These are phyloP conservation scores for Sesamia nonagrioides DNA, from an alignment of 1,140 invertebrate genomes.

Conservation along the genomic window DNA sequence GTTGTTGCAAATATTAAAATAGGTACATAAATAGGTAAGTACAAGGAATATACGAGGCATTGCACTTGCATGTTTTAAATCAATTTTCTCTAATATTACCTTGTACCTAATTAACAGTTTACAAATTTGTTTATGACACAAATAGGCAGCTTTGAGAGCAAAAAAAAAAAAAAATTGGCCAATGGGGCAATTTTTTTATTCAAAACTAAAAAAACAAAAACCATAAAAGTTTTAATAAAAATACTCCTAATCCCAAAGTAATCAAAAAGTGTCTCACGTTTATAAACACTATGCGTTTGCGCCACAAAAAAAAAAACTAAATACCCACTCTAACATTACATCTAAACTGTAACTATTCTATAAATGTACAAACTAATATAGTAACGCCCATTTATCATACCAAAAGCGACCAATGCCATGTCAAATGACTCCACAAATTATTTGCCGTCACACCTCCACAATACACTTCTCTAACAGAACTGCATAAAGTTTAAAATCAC, in stretches of 20 bases:
- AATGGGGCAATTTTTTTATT: not conserved
- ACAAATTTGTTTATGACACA: no score
- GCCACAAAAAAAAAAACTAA: slow-evolving; percentile 31
- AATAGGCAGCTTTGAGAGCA: not conserved
- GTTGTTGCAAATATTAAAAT: not conserved
- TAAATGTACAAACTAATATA: slow-evolving; percentile 74
- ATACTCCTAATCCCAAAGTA: not conserved
- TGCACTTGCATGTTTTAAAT: no score
- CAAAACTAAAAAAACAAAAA: not conserved
- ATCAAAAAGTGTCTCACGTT: not conserved
- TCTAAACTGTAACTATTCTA: slow-evolving; percentile 71
- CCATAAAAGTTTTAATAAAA: not conserved
- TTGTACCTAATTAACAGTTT: no score
- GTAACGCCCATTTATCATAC: slow-evolving; percentile 83
- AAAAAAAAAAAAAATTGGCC: not conserved
- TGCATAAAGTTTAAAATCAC: slow-evolving; percentile 59
- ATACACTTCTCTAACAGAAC: slow-evolving; percentile 38
- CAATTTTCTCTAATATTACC: no score
- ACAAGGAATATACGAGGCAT: no score
- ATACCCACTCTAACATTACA: slow-evolving; percentile 26
- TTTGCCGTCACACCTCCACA: slow-evolving; percentile 45
- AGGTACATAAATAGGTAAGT: no score
- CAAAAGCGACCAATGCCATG: slow-evolving; percentile 83
- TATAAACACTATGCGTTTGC: not conserved
- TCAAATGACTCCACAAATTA: slow-evolving; percentile 61